A percentile compares a stretch with the other conserved stretches of the same genome.
Conservation (phyloP, 1,140 invertebrate species). For the Coenobita brevimanus region DNA sequence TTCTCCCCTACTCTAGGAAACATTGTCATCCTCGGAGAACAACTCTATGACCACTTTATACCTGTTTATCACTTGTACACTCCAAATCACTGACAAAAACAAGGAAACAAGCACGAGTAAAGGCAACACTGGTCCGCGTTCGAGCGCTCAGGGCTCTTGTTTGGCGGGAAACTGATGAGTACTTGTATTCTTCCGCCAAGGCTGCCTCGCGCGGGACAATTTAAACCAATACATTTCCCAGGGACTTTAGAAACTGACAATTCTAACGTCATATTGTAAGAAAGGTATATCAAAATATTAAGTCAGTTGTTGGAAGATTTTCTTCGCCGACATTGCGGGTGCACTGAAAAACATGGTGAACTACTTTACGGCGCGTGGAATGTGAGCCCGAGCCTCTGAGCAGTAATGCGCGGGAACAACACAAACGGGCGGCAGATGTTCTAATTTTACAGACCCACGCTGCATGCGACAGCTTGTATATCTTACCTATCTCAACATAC, state of each 20-base stretch:
- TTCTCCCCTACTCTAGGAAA: slow-evolving; percentile 65
- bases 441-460: slow-evolving; percentile 62
- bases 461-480: slow-evolving; percentile 25
- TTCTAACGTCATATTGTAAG: neutral
- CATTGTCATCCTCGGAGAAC: slow-evolving; percentile 56
- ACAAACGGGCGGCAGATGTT: slow-evolving; percentile 58
- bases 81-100: slow-evolving; percentile 59
- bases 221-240: slow-evolving; percentile 45
- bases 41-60: slow-evolving; percentile 45
- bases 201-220: slow-evolving; percentile 57
- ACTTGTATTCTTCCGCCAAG: slow-evolving; percentile 63
- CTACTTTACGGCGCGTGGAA: slow-evolving; percentile 57
- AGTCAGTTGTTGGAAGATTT: neutral
- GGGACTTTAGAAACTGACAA: neutral
- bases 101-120: slow-evolving; percentile 56
- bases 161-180: slow-evolving; percentile 66
- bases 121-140: slow-evolving; percentile 53
- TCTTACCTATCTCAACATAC: neutral
- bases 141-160: slow-evolving; percentile 57
- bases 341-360: slow-evolving; percentile 35
- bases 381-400: slow-evolving; percentile 22
- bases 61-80: slow-evolving; percentile 44
- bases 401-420: slow-evolving; percentile 63
- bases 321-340: neutral
- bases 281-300: neutral